These are phyloP conservation scores for Fragum sueziense DNA, from an alignment of 2,888 invertebrate genomes.

Conservation along the genomic window DNA sequence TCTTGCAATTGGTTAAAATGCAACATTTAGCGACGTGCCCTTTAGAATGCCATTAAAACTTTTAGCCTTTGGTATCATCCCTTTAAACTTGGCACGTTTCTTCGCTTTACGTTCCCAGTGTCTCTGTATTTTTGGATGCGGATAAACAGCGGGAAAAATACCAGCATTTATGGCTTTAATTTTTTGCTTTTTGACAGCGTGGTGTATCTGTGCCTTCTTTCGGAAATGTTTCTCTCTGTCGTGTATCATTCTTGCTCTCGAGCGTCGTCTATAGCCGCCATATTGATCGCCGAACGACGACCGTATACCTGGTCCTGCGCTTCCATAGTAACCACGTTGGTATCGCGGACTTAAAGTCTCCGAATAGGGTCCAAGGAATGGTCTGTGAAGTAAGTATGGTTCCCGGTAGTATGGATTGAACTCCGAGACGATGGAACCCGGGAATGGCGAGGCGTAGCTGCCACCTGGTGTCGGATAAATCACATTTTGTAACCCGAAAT, in stretches of 20 bases:
- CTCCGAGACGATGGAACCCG: background rate
- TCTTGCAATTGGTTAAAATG: background rate
- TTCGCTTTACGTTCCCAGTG: constrained; percentile 19
- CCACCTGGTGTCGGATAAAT: background rate
- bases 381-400: background rate
- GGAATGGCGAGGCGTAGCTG: background rate
- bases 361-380: background rate
- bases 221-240: background rate
- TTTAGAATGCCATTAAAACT: constrained; percentile 44
- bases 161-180: constrained; percentile 17
- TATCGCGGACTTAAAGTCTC: background rate
- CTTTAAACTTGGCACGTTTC: constrained; percentile 13
- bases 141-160: constrained; percentile 22
- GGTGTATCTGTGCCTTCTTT: background rate
- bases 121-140: constrained; percentile 34
- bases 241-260: background rate
- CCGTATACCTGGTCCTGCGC: background rate
- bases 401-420: background rate
- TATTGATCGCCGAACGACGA: background rate
- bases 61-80: constrained; percentile 39
- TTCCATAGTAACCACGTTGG: background rate
- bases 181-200: background rate
- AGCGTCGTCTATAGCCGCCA: background rate
- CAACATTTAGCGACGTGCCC: constrained; percentile 30
- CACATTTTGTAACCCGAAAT: background rate